Evolutionary conservation across 2,113 vertebrate species (phyloP).

Genomic region (Lamprotornis superbus): DNA sequence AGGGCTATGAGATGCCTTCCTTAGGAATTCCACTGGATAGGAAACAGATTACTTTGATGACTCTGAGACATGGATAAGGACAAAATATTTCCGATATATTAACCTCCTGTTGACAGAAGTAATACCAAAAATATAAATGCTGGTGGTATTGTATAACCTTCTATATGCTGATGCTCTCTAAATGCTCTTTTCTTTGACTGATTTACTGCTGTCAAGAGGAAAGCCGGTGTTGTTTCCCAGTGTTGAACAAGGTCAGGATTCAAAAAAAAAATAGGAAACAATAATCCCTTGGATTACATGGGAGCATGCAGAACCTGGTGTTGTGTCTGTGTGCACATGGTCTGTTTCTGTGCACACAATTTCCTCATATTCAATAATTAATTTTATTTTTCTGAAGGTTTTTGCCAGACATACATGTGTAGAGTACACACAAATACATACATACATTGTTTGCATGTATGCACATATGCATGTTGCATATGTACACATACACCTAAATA

Average conservation of each 20-base stretch:
- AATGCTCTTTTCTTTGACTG: background rate
- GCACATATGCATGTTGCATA: background rate
- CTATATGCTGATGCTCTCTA: background rate
- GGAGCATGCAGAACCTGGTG: background rate
- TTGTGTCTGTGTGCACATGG: accelerated
- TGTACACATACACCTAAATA: background rate
- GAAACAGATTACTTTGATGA: background rate
- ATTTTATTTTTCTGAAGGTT: background rate
- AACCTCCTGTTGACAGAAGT: background rate
- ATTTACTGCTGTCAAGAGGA: background rate
- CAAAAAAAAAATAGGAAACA: background rate
- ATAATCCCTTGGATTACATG: background rate
- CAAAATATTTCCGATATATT: background rate
- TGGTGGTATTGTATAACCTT: background rate
- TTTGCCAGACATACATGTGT: background rate
- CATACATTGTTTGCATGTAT: background rate
- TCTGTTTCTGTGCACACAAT: background rate
- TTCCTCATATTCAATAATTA: background rate
- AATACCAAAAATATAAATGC: background rate
- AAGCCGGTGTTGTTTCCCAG: background rate
- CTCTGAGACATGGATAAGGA: background rate
- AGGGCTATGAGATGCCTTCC: background rate
- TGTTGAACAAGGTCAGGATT: background rate
- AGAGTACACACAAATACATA: background rate
- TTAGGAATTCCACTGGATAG: background rate